phyloP scores from a whole-genome alignment of 53 echinoderm and acorn worm species.

The Holothuria scabra region DNA sequence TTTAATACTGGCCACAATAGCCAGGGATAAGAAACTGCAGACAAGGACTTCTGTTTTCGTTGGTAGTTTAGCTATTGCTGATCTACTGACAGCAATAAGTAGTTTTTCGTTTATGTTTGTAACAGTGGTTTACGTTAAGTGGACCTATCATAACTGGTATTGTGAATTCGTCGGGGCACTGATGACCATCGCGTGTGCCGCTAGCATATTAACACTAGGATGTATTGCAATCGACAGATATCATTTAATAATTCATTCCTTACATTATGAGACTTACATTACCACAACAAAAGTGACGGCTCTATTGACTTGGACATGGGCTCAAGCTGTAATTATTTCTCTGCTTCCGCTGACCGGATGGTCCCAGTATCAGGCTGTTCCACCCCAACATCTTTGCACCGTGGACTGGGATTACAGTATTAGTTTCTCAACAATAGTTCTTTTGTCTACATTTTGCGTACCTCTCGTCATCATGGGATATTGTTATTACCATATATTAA shows the following conservation, averaged over 20 bases:
- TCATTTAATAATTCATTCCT: slow-evolving; percentile 73
- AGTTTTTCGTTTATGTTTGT: slow-evolving; percentile 69
- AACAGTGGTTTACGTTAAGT: slow-evolving; percentile 63
- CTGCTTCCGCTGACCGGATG: slow-evolving; percentile 69
- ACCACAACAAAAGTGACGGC: slow-evolving; percentile 48
- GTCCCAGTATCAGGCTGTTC: slow-evolving; percentile 66
- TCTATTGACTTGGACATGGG: slow-evolving; percentile 78
- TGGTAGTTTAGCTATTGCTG: slow-evolving; percentile 81
- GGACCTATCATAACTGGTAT: slow-evolving; percentile 61
- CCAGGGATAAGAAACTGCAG: slow-evolving; percentile 57
- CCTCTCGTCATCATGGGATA: slow-evolving; percentile 74
- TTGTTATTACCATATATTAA: slow-evolving; percentile 77
- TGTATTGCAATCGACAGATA: slow-evolving; percentile 90
- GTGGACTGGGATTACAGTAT: slow-evolving; percentile 69
- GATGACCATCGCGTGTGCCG: slow-evolving; percentile 55
- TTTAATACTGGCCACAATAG: slow-evolving; percentile 69
- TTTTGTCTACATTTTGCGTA: slow-evolving; percentile 14
- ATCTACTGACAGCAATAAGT: slow-evolving; percentile 60
- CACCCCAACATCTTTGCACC: slow-evolving; percentile 73
- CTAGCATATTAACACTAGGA: slow-evolving; percentile 80
- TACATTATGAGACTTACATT: slow-evolving; percentile 65
- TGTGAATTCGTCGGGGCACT: slow-evolving; percentile 66
- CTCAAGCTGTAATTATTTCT: slow-evolving; percentile 61
- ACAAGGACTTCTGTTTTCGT: slow-evolving; percentile 80
- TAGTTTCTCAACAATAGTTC: slow-evolving; percentile 45